A percentile compares a stretch with the other conserved stretches of the same genome.
Conservation (phyloP, 2,113 vertebrate genomes). For the Anarrhichthys ocellatus region DNA sequence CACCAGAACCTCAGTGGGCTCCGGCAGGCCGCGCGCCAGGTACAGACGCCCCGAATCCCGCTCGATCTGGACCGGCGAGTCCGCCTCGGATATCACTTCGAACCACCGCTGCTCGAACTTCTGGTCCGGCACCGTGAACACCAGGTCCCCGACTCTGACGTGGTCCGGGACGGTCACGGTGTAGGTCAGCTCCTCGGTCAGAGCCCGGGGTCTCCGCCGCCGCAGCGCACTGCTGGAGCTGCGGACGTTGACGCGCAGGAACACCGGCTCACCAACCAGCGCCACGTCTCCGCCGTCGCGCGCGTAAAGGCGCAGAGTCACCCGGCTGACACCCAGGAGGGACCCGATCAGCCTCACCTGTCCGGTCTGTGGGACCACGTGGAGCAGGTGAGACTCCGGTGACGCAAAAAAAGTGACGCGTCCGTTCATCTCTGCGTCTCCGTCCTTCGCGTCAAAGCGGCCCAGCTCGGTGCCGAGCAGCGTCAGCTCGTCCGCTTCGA, state of each 20-base stretch:
- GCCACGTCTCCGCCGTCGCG: slow-evolving; percentile 75
- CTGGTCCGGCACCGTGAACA: slow-evolving; percentile 87
- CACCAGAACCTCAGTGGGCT: slow-evolving; percentile 82
- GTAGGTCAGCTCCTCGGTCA: slow-evolving; percentile 77
- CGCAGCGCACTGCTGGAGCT: slow-evolving; percentile 40
- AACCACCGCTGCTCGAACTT: slow-evolving; percentile 84
- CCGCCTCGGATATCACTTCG: slow-evolving; percentile 79
- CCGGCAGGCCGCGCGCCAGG: slow-evolving; percentile 80
- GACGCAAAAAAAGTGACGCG: slow-evolving; percentile 74
- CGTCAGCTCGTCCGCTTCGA: slow-evolving; percentile 75
- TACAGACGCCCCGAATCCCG: slow-evolving; percentile 86
- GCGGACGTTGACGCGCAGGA: slow-evolving; percentile 64
- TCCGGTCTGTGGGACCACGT: slow-evolving; percentile 82
- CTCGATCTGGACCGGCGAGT: slow-evolving; percentile 84
- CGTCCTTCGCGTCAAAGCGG: slow-evolving; percentile 76
- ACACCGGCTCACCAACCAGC: slow-evolving; percentile 71
- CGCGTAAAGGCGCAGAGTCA: slow-evolving; percentile 73
- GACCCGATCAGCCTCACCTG: slow-evolving; percentile 81
- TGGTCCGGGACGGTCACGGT: slow-evolving; percentile 83
- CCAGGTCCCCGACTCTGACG: slow-evolving; percentile 82
- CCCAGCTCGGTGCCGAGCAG: slow-evolving; percentile 76
- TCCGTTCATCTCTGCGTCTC: slow-evolving; percentile 77
- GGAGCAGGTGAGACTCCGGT: slow-evolving; percentile 72
- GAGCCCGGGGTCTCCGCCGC: slow-evolving; percentile 68
- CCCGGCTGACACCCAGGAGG: slow-evolving; percentile 67